Evolutionary conservation across 2,888 invertebrate species (phyloP).

Genomic region (Lepidonotus clava): DNA sequence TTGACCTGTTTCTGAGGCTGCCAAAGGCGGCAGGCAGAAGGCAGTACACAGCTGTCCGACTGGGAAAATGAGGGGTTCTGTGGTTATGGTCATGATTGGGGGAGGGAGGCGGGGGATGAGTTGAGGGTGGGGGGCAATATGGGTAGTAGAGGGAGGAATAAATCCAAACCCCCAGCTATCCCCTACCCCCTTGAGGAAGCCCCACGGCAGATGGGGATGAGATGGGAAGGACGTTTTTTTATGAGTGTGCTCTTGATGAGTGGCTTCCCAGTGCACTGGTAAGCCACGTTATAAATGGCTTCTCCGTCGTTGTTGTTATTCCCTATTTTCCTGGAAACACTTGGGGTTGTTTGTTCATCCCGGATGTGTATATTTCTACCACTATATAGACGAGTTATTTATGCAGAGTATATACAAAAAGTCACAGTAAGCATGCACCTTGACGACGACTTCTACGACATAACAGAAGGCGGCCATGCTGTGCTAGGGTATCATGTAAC

Average conservation of each 20-base stretch:
- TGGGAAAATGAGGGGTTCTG: not conserved
- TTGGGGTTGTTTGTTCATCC: too few relatives aligned
- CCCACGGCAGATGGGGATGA: not conserved
- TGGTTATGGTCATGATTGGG: not conserved
- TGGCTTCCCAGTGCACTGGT: not conserved
- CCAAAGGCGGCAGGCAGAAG: not conserved
- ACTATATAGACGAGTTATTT: too few relatives aligned
- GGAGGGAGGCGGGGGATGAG: not conserved
- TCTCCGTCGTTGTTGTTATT: not conserved
- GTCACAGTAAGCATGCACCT: too few relatives aligned
- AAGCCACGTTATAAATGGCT: constrained; percentile 29
- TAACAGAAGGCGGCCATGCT: not conserved
- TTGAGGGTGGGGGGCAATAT: not conserved
- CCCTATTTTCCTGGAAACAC: too few relatives aligned
- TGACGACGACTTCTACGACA: too few relatives aligned
- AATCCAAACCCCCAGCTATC: too few relatives aligned
- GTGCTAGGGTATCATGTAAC: not conserved
- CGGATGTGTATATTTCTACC: too few relatives aligned
- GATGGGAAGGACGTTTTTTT: not conserved
- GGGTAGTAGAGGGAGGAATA: not conserved
- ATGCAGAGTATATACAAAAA: too few relatives aligned
- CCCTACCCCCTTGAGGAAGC: too few relatives aligned
- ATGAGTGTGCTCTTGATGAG: too few relatives aligned
- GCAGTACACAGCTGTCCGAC: not conserved
- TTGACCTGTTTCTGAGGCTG: not conserved